phyloP scores from a whole-genome alignment of 1,140 invertebrate genomes.

The Hestina assimilis region DNA sequence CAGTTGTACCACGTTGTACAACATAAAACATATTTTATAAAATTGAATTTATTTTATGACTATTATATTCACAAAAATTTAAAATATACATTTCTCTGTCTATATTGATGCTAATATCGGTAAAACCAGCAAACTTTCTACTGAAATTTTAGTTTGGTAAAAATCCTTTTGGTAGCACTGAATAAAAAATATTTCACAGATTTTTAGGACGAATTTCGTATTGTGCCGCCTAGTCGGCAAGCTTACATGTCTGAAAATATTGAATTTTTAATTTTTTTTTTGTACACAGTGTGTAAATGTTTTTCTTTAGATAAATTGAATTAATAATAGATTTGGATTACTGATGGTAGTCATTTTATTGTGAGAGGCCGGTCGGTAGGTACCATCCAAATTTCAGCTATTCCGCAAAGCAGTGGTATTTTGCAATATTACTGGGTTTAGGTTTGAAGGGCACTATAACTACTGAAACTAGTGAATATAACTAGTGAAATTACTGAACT shows the following conservation, averaged over 20 bases:
- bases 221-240: background rate
- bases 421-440: too few species aligned
- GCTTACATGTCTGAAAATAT: background rate
- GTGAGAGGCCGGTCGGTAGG: too few species aligned
- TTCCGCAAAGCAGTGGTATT: too few species aligned
- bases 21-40: background rate
- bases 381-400: too few species aligned
- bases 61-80: background rate
- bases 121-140: background rate
- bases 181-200: background rate
- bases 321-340: too few species aligned
- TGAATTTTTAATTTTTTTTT: background rate
- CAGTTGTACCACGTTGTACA: background rate
- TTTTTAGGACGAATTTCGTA: conserved; percentile 1
- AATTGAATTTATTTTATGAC: too few species aligned
- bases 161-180: background rate
- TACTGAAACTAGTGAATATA: too few species aligned
- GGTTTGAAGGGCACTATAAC: too few species aligned
- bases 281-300: too few species aligned
- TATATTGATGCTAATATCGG: background rate
- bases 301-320: too few species aligned
- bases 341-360: too few species aligned
- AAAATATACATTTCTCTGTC: background rate
- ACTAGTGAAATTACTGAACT: too few species aligned
- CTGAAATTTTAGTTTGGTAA: background rate